A percentile compares a stretch with the other conserved stretches of the same genome.
Evolutionary conservation across 2,888 invertebrate species (phyloP).

Genomic region (Pemphredon lugubris): DNA sequence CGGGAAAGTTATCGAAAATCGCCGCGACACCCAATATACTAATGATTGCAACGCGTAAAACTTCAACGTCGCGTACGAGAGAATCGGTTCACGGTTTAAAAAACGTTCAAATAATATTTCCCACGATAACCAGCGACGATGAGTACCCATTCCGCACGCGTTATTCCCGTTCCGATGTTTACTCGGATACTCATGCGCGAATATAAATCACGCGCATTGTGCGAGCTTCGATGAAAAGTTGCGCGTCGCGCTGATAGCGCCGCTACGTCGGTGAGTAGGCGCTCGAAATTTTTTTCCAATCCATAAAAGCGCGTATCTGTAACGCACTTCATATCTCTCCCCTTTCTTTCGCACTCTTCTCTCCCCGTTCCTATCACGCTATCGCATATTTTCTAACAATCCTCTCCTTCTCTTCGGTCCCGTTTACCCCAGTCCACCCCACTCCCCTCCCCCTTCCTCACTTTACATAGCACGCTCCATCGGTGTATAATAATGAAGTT

Average conservation of each 20-base stretch:
- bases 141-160: conserved; percentile 18
- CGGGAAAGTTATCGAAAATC: too few relatives aligned
- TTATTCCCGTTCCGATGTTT: conserved; percentile 29
- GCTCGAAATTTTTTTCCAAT: conserved; percentile 29
- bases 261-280: conserved; percentile 17
- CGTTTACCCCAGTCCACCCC: not conserved
- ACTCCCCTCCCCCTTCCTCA: not conserved
- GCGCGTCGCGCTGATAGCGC: conserved; percentile 39
- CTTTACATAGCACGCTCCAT: not conserved
- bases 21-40: too few relatives aligned
- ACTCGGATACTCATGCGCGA: conserved; percentile 1
- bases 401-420: not conserved
- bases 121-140: conserved; percentile 34
- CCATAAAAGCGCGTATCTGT: conserved; percentile 21
- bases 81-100: conserved; percentile 7
- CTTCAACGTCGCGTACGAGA: too few relatives aligned
- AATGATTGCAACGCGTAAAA: too few relatives aligned
- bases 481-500: conserved; percentile 60
- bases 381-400: too few relatives aligned
- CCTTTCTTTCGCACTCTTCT: not conserved
- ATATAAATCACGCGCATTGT: conserved; percentile 44
- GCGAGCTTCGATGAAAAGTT: conserved; percentile 48
- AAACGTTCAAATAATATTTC: conserved; percentile 31
- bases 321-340: not conserved
- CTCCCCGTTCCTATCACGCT: not conserved